Evolutionary conservation across 2,113 vertebrate genomes (phyloP).

Genomic region (Aegotheles bennettii): DNA sequence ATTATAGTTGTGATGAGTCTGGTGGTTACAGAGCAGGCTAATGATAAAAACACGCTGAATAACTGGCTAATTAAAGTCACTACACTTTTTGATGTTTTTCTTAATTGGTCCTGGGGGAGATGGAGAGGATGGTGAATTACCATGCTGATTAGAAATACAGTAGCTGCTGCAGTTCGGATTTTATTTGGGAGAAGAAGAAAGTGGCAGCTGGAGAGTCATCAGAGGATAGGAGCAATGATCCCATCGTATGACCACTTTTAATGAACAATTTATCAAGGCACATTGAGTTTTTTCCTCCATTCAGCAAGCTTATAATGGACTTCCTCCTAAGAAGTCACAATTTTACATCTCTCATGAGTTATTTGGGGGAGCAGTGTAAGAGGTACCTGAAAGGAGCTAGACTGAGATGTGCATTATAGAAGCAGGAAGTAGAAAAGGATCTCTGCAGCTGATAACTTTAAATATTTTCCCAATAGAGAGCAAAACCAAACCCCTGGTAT

Average conservation of each 20-base stretch:
- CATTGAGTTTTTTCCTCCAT: neutral
- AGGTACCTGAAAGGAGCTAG: neutral
- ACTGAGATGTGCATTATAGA: neutral
- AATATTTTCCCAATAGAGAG: neutral
- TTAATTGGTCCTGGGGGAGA: slow-evolving; percentile 60
- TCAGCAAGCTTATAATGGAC: neutral
- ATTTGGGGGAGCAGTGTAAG: neutral
- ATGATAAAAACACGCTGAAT: slow-evolving; percentile 34
- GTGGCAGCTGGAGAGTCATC: neutral
- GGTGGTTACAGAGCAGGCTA: slow-evolving; percentile 21
- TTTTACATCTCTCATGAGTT: neutral
- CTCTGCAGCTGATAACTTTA: neutral
- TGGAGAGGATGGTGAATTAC: slow-evolving; percentile 10
- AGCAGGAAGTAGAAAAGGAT: neutral
- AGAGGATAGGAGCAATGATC: neutral
- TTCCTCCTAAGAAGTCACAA: neutral
- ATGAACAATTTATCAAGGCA: neutral
- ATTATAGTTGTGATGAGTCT: slow-evolving; percentile 27
- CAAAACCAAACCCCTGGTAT: neutral
- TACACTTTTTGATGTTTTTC: slow-evolving; percentile 47
- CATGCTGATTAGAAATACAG: slow-evolving; percentile 1
- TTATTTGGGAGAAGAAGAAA: neutral
- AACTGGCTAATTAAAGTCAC: slow-evolving; percentile 68
- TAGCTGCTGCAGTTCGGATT: neutral
- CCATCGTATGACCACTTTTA: neutral